Base-by-base conservation (phyloP, 2,888 invertebrate species). In the Automeris io region DNA sequence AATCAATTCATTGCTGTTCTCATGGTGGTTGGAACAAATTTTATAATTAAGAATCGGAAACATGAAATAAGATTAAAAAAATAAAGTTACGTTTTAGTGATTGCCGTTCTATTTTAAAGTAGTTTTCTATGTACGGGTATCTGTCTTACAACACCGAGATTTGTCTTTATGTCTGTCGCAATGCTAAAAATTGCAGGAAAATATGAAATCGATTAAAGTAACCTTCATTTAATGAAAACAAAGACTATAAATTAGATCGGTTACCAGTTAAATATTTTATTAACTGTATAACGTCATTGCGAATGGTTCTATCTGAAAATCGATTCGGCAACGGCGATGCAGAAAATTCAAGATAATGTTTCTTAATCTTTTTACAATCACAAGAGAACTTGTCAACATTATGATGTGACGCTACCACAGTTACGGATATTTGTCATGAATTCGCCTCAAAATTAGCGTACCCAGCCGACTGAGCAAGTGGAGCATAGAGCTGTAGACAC, bases 361-460 rank as follows among this genome's bases (percentile, higher is more conserved):
- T 23, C 37, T 31, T 32, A 37, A 37, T 37, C 11, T 32, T 32
- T 23, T 37, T 33, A 39, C 34, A 23, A 29, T 22, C 26, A n/a
- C n/a, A 34, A 19, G 33, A n/a, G 33, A 40, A 18, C 36, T 40
- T 40, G 35, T 12, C 25, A 40, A 39, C 6, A 19, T 16, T 39
- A 43, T 43, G 37, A 45, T 41, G 44, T 45, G 51, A 49, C 44
- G 49, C 46, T 47, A 51, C 45, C 46, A 50, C 35, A 39, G 57
- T 50, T 54, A 56, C 61, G 56, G 57, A 52, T 61, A 61, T 62
- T 62, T 61, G 59, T 57, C 47, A 56, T 56, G 51, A 61, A 61
- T 68, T 64, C 54, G 53, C 54, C 47, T 54, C 43, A 57, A 61
- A 64, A 69, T 69, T 61, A 61, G 61, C 61, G 59, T 63, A 64